These are phyloP conservation scores for Hylia prasina DNA, from an alignment of 2,113 vertebrate genomes.

Conservation along the genomic window DNA sequence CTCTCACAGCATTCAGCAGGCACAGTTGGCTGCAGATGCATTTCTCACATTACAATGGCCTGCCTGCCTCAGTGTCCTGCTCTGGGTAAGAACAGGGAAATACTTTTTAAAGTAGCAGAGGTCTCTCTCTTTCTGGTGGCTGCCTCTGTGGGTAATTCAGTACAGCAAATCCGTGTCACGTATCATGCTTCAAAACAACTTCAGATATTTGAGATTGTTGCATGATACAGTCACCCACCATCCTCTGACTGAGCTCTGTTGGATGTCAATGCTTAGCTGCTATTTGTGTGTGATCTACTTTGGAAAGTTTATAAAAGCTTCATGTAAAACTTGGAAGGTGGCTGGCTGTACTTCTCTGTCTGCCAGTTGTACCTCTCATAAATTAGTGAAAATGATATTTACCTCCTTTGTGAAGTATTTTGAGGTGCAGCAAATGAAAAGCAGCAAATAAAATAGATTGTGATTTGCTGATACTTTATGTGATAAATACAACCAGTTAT, in stretches of 20 bases:
- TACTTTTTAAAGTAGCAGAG: not conserved
- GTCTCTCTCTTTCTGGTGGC: not conserved
- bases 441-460: not conserved
- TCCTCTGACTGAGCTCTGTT: not conserved
- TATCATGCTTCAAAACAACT: not conserved
- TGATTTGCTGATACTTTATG: not conserved
- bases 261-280: not conserved
- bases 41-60: conserved; percentile 18
- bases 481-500: not conserved
- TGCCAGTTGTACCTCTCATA: not conserved
- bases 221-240: not conserved
- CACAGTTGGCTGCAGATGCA: not conserved
- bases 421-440: not conserved
- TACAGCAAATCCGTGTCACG: not conserved
- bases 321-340: not conserved
- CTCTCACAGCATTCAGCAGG: not conserved
- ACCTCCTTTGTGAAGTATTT: not conserved
- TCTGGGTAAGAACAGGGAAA: not conserved
- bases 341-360: not conserved
- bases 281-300: not conserved
- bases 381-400: not conserved
- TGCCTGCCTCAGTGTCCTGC: not conserved
- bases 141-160: not conserved
- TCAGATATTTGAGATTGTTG: not conserved
- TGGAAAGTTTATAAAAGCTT: not conserved